Percentiles rank a stretch among this genome's conserved stretches.
These are phyloP conservation scores for Pica pica DNA, from an alignment of 2,113 vertebrate genomes.

Conservation along the genomic window DNA sequence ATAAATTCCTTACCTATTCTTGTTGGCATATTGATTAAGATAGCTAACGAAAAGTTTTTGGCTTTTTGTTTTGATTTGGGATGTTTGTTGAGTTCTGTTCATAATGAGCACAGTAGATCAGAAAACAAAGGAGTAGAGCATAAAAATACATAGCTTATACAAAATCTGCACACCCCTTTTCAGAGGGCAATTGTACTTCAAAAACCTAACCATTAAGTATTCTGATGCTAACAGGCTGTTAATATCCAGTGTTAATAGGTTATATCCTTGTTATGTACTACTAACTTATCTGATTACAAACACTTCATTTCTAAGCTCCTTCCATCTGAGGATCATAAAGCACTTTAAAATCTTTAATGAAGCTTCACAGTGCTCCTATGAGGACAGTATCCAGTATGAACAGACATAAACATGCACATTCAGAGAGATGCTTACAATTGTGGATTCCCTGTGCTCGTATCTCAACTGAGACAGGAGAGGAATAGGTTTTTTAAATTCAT, in stretches of 20 bases:
- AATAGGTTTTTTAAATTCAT: neutral
- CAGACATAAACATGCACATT: neutral
- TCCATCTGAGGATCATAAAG: constrained; percentile 9
- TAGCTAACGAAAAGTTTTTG: fast-evolving
- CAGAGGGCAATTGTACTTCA: neutral
- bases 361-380: constrained; percentile 12
- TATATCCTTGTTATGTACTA: neutral
- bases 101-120: neutral
- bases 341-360: constrained; percentile 14
- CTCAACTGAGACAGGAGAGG: neutral
- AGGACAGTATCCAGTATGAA: neutral
- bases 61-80: neutral
- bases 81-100: neutral
- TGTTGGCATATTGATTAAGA: neutral
- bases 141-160: neutral
- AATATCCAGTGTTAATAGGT: neutral
- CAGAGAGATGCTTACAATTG: neutral
- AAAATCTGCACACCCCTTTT: neutral
- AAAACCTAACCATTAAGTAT: neutral
- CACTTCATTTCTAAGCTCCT: constrained; percentile 4
- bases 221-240: neutral
- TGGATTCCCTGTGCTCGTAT: neutral
- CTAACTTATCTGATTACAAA: constrained; percentile 10
- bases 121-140: neutral
- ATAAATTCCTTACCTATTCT: neutral